phyloP scores from a whole-genome alignment of 2,888 invertebrate species.

The Leucophora obtusa region DNA sequence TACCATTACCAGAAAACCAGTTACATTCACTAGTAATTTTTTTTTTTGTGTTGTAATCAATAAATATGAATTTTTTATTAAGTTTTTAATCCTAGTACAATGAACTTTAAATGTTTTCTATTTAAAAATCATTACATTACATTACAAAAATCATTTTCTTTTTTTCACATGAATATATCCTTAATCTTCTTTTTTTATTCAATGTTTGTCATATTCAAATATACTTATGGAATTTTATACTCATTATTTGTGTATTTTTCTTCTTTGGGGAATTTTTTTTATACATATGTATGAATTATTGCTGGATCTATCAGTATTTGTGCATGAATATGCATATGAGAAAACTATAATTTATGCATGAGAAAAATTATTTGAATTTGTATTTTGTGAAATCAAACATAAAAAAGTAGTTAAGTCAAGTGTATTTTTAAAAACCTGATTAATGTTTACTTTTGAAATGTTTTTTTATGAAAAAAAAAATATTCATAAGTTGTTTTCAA shows the following conservation, averaged over 20 bases:
- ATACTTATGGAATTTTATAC: conserved; percentile 28
- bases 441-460: conserved; percentile 30
- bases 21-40: too few species aligned
- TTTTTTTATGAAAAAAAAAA: too few species aligned
- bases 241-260: conserved; percentile 23
- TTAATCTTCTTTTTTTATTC: not conserved
- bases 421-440: conserved; percentile 36
- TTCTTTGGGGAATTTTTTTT: conserved; percentile 41
- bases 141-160: not conserved
- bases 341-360: conserved; percentile 38
- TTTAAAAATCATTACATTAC: not conserved
- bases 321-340: conserved; percentile 15
- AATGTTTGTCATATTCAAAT: conserved; percentile 12
- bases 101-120: not conserved
- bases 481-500: too few species aligned
- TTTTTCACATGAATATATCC: not conserved
- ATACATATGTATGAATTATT: conserved; percentile 6
- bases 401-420: conserved; percentile 48
- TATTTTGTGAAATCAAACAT: conserved; percentile 47
- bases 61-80: not conserved
- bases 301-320: conserved; percentile 26
- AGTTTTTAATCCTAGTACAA: too few species aligned
- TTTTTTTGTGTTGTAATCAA: too few species aligned
- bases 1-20: too few species aligned
- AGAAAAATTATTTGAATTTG: conserved; percentile 36